A percentile compares a stretch with the other conserved stretches of the same genome.
These are phyloP conservation scores for Aethina tumida DNA, from an alignment of 1,140 invertebrate genomes.

Conservation along the genomic window DNA sequence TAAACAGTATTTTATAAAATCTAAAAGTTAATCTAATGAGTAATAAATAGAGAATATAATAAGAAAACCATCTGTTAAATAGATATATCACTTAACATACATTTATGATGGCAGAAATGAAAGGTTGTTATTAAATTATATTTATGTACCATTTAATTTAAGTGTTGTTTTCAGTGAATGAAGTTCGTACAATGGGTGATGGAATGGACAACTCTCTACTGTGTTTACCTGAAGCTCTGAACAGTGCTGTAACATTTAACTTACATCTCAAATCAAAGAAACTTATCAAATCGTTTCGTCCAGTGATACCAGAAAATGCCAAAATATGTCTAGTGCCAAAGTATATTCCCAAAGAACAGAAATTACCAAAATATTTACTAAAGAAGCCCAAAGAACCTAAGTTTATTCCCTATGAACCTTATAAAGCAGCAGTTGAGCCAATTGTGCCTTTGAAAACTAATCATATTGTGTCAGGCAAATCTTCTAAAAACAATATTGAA, in stretches of 20 bases:
- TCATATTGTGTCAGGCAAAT: constrained; percentile 10
- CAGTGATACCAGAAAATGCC: constrained; percentile 25
- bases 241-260: constrained; percentile 8
- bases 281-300: constrained; percentile 25
- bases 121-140: too few relatives aligned
- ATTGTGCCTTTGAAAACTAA: constrained; percentile 47
- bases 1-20: too few relatives aligned
- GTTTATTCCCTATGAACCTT: constrained; percentile 83
- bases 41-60: too few relatives aligned
- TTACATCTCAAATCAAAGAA: constrained; percentile 14
- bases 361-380: constrained; percentile 24
- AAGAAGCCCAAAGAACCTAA: constrained; percentile 62
- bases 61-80: too few relatives aligned
- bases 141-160: too few relatives aligned
- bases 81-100: too few relatives aligned
- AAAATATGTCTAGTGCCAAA: constrained; percentile 29
- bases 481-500: constrained; percentile 53
- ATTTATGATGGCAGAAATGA: too few relatives aligned
- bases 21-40: too few relatives aligned
- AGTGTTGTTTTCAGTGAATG: too few relatives aligned
- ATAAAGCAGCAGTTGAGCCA: constrained; percentile 73
- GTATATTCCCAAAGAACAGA: constrained; percentile 27
- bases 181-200: constrained; percentile 33
- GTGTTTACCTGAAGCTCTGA: constrained; percentile 14
- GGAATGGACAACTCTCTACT: constrained; percentile 30